phyloP scores from a whole-genome alignment of 2,113 vertebrate genomes.

The Festucalex cinctus region DNA sequence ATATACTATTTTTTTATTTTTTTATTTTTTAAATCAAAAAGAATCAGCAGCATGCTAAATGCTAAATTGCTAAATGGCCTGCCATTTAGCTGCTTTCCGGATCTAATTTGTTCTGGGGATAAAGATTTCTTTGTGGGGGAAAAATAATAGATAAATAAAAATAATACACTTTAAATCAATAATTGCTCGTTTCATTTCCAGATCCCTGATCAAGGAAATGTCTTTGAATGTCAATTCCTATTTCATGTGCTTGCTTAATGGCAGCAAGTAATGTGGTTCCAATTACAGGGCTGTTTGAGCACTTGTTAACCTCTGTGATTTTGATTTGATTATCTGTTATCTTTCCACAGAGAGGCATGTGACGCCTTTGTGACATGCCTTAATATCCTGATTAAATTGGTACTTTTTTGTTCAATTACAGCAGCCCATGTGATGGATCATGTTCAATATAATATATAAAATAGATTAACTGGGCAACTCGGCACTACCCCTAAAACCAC shows the following conservation, averaged over 20 bases:
- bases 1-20: no score
- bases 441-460: no score
- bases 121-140: not conserved
- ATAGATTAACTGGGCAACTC: not conserved
- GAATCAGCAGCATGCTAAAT: no score
- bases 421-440: conserved; percentile 26
- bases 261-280: not conserved
- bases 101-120: not conserved
- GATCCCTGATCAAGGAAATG: not conserved
- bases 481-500: not conserved
- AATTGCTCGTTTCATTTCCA: not conserved
- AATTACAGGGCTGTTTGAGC: not conserved
- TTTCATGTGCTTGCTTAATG: not conserved
- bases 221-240: not conserved
- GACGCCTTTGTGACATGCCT: conserved; percentile 20
- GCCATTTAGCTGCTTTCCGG: not conserved
- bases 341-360: conserved; percentile 7
- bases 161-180: no score
- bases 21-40: no score
- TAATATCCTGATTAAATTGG: conserved; percentile 30
- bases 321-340: not conserved
- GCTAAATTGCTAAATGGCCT: no score
- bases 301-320: not conserved
- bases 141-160: no score
- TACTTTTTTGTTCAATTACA: not conserved